A percentile compares a stretch with the other conserved stretches of the same genome.
Evolutionary conservation across 2,797 vertebrate genomes (phyloP).

Genomic region (Meriones psammophilus): DNA sequence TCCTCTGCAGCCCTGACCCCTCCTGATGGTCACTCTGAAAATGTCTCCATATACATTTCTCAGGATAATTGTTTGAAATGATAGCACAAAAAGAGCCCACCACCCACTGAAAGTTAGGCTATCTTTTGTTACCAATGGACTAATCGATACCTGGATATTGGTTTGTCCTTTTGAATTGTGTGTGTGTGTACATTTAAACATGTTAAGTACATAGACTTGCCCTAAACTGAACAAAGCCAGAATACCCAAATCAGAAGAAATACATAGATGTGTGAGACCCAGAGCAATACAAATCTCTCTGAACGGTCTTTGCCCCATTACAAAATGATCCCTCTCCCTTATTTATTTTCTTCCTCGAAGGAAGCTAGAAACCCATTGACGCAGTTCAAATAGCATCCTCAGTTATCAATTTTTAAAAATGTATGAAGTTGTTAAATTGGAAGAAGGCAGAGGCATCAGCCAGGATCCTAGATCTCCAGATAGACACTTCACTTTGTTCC

Average conservation of each 20-base stretch:
- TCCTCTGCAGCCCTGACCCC: not conserved
- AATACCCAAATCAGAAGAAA: not conserved
- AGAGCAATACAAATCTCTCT: not conserved
- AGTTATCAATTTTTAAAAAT: slow-evolving; percentile 48
- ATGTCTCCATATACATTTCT: not conserved
- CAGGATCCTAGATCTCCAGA: not conserved
- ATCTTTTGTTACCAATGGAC: slow-evolving; percentile 17
- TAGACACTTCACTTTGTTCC: slow-evolving; percentile 33
- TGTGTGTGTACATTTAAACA: not conserved
- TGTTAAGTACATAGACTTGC: not conserved
- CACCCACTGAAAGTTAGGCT: not conserved
- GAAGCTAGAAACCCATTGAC: slow-evolving; percentile 62
- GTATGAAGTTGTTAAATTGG: slow-evolving; percentile 53
- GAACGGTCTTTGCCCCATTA: slow-evolving; percentile 4
- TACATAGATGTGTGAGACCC: not conserved
- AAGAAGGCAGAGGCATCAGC: slow-evolving; percentile 35
- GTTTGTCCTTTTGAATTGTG: not conserved
- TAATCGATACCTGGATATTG: not conserved
- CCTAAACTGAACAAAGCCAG: slow-evolving; percentile 14
- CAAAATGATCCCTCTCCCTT: slow-evolving; percentile 25
- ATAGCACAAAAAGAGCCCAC: not conserved
- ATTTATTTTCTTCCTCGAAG: not conserved
- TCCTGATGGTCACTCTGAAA: not conserved
- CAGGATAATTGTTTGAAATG: not conserved
- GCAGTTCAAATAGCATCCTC: slow-evolving; percentile 64